Evolutionary conservation across 2,113 vertebrate genomes (phyloP).

Genomic region (Monopterus albus): DNA sequence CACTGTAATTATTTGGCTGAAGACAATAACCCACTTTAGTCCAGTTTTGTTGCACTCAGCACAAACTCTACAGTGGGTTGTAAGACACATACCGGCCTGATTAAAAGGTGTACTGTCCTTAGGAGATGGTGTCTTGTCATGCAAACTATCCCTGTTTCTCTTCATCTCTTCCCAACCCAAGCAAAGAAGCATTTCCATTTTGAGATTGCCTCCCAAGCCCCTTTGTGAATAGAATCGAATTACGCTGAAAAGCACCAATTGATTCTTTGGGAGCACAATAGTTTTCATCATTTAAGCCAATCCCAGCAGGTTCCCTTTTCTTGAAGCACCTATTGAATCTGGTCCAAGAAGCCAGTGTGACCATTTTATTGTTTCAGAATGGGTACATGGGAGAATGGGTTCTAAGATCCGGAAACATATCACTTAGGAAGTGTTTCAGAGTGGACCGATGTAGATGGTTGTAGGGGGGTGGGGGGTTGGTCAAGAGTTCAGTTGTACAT

Average conservation of each 20-base stretch:
- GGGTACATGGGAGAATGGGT: slow-evolving; percentile 67
- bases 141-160: slow-evolving; percentile 52
- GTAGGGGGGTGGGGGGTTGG: slow-evolving; percentile 16
- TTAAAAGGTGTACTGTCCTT: slow-evolving; percentile 52
- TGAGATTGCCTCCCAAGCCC: slow-evolving; percentile 76
- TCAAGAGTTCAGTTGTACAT: slow-evolving; percentile 60
- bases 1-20: slow-evolving; percentile 52
- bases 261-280: slow-evolving; percentile 80
- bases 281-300: slow-evolving; percentile 77
- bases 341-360: slow-evolving; percentile 61
- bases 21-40: slow-evolving; percentile 49
- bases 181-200: slow-evolving; percentile 81
- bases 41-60: slow-evolving; percentile 60
- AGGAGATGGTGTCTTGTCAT: slow-evolving; percentile 54
- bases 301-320: slow-evolving; percentile 69
- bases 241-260: slow-evolving; percentile 79
- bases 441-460: slow-evolving; percentile 38
- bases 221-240: slow-evolving; percentile 82
- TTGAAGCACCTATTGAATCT: slow-evolving; percentile 70
- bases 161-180: slow-evolving; percentile 37
- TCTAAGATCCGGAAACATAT: slow-evolving; percentile 50
- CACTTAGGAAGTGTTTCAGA: slow-evolving; percentile 47
- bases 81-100: slow-evolving; percentile 32
- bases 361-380: slow-evolving; percentile 72
- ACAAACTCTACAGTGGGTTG: slow-evolving; percentile 46